phyloP scores from a whole-genome alignment of 2,888 invertebrate genomes.

The Osmoderma eremita region DNA sequence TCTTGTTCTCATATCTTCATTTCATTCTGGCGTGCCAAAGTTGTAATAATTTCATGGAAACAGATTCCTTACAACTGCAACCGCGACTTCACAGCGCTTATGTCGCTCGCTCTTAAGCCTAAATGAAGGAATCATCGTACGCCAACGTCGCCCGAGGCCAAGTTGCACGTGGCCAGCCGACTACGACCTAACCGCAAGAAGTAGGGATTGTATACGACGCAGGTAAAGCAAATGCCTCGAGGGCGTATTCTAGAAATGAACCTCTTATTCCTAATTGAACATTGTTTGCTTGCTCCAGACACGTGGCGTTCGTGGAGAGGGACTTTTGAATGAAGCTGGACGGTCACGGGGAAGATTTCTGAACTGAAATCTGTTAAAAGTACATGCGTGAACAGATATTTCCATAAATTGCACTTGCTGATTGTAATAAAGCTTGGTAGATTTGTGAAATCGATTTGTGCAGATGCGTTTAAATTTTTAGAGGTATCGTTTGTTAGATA shows the following conservation, averaged over 20 bases:
- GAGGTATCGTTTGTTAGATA: no score
- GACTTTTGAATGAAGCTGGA: no score
- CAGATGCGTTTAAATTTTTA: no score
- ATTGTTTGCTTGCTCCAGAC: no score
- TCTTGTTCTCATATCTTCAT: constrained; percentile 5
- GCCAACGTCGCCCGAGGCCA: constrained; percentile 17
- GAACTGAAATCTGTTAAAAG: no score
- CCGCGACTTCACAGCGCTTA: neutral
- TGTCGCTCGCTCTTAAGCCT: neutral
- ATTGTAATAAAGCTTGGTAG: no score
- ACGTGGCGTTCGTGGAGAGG: no score
- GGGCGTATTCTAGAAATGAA: constrained; percentile 19
- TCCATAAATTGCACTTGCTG: no score
- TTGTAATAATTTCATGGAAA: constrained; percentile 23
- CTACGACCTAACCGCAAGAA: constrained; percentile 20
- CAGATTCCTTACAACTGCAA: constrained; percentile 10
- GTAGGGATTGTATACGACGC: neutral
- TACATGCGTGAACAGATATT: no score
- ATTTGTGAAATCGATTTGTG: no score
- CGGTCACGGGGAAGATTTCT: no score
- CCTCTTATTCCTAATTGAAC: neutral
- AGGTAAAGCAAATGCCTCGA: constrained; percentile 1
- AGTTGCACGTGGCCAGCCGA: constrained; percentile 27
- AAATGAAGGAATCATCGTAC: constrained; percentile 7
- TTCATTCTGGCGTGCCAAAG: neutral